Evolutionary conservation across 2,113 vertebrate genomes (phyloP).

Genomic region (Labeo rohita): DNA sequence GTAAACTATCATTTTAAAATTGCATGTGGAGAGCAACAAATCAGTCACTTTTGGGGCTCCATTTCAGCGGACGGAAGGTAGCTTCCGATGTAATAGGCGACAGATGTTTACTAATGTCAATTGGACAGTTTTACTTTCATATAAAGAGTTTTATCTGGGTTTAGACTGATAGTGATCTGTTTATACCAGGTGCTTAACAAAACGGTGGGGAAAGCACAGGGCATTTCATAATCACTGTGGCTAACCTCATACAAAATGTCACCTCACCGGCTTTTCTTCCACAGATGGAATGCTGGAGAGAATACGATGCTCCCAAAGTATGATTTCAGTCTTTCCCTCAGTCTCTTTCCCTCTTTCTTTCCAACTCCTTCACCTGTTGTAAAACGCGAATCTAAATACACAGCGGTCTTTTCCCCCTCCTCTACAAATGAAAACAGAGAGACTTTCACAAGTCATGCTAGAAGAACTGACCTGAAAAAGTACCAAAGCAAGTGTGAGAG

Average conservation of each 20-base stretch:
- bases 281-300: neutral
- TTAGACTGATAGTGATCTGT: neutral
- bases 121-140: neutral
- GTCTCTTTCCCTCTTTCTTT: neutral
- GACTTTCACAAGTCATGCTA: neutral
- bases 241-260: slow-evolving; percentile 12
- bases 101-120: neutral
- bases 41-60: neutral
- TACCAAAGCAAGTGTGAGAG: slow-evolving; percentile 20
- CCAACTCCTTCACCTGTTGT: neutral
- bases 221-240: slow-evolving; percentile 19
- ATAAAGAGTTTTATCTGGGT: neutral
- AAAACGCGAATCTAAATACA: neutral
- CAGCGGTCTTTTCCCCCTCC: neutral
- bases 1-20: neutral
- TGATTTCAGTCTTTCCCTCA: neutral
- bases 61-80: neutral
- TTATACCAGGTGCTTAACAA: neutral
- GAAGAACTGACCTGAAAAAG: slow-evolving; percentile 30
- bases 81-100: neutral
- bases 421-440: slow-evolving; percentile 26
- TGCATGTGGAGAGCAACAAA: neutral
- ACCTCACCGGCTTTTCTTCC: neutral
- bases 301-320: neutral
- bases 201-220: neutral